Conservation (phyloP, 2,888 invertebrate species). For the Cheilosia urbana region DNA sequence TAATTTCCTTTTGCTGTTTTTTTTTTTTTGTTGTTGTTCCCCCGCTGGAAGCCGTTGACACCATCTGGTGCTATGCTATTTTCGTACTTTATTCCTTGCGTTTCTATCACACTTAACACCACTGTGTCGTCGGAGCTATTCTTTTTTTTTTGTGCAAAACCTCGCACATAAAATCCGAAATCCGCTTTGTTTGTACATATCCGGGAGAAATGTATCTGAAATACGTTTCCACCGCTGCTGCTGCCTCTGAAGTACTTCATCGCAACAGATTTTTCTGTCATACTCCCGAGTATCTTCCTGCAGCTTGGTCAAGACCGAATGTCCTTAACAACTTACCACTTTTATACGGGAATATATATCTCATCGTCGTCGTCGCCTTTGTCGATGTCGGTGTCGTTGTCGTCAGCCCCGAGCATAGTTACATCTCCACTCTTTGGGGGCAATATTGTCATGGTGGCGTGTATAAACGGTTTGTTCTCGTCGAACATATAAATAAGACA, state of each 20-base stretch:
- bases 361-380: conserved; percentile 23
- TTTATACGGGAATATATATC: conserved; percentile 59
- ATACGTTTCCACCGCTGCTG: background rate
- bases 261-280: conserved; percentile 74
- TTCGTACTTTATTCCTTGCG: conserved; percentile 62
- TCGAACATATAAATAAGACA: conserved; percentile 75
- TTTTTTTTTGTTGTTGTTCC: background rate
- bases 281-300: conserved; percentile 39
- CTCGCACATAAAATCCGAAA: conserved; percentile 34
- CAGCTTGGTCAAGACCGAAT: conserved; percentile 67
- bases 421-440: conserved; percentile 59
- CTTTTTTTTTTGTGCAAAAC: conserved; percentile 12
- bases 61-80: conserved; percentile 58
- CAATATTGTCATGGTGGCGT: conserved; percentile 70
- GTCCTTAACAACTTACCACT: conserved; percentile 69
- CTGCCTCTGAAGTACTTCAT: conserved; percentile 62
- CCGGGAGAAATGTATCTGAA: conserved; percentile 55
- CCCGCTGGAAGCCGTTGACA: conserved; percentile 48
- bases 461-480: conserved; percentile 69
- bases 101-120: conserved; percentile 71
- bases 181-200: conserved; percentile 56
- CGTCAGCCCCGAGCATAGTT: conserved; percentile 50
- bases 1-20: conserved; percentile 12
- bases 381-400: background rate
- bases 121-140: conserved; percentile 24